A percentile compares a stretch with the other conserved stretches of the same genome.
Evolutionary conservation across 2,113 vertebrate genomes (phyloP).

Genomic region (Chascanopsetta lugubris): DNA sequence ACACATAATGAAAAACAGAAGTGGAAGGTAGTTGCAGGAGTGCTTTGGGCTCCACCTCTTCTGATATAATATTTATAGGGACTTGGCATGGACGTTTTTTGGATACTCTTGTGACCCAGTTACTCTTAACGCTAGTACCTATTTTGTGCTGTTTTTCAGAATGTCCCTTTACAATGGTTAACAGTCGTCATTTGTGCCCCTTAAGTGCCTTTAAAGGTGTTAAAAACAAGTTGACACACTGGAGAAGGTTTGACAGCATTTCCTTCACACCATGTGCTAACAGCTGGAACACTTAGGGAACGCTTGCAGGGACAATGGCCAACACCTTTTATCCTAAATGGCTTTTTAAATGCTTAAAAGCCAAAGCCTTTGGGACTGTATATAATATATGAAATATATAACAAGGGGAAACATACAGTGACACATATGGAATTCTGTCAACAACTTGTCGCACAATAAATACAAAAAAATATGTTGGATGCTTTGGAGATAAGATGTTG

Average conservation of each 20-base stretch:
- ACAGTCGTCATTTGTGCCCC: slow-evolving; percentile 2
- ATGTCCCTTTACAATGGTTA: slow-evolving; percentile 40
- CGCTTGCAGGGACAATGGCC: slow-evolving; percentile 23
- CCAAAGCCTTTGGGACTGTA: not conserved
- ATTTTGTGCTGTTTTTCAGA: slow-evolving; percentile 30
- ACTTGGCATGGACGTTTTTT: no score
- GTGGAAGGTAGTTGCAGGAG: no score
- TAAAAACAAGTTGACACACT: slow-evolving; percentile 47
- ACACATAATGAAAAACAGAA: no score
- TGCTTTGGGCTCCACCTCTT: no score
- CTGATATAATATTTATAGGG: not conserved
- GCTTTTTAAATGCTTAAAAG: slow-evolving; percentile 7
- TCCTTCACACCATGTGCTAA: slow-evolving; percentile 36
- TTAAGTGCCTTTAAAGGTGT: slow-evolving; percentile 51
- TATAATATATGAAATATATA: not conserved
- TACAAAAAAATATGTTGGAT: no score
- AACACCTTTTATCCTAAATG: slow-evolving; percentile 22
- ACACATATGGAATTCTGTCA: not conserved
- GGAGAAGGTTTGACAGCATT: slow-evolving; percentile 43
- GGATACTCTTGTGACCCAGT: no score
- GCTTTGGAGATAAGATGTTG: no score
- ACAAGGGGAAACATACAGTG: not conserved
- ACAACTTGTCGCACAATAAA: not conserved
- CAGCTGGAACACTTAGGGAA: slow-evolving; percentile 43
- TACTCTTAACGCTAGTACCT: slow-evolving; percentile 7